A percentile compares a stretch with the other conserved stretches of the same genome.
Conservation (phyloP, 1,140 invertebrate genomes). For the Whitmania pigra region DNA sequence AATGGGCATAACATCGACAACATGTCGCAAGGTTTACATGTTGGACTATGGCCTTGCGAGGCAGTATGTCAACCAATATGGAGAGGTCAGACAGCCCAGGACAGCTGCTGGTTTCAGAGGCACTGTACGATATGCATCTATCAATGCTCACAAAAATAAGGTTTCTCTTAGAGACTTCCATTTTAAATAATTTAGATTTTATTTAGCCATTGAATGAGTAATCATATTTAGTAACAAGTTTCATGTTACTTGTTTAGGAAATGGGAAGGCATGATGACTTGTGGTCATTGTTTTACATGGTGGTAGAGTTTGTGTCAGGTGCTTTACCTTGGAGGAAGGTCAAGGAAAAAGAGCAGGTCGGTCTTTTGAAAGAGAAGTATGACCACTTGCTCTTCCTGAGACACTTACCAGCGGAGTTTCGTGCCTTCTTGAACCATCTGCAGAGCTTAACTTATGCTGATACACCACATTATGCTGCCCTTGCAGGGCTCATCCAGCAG, state of each 20-base stretch:
- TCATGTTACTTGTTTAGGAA: conserved; percentile 49
- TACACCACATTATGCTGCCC: conserved; percentile 68
- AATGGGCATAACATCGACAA: conserved; percentile 80
- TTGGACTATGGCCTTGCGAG: conserved; percentile 94
- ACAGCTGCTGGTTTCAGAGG: conserved; percentile 94
- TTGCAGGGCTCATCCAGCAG: conserved; percentile 40
- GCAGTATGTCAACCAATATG: conserved; percentile 88
- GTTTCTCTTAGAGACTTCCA: conserved; percentile 33
- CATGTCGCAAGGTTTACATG: conserved; percentile 88
- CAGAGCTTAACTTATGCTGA: conserved; percentile 75
- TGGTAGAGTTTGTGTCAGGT: conserved; percentile 96
- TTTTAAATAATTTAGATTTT: too few species aligned
- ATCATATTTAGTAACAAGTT: too few species aligned
- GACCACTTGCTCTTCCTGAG: conserved; percentile 84
- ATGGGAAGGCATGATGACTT: conserved; percentile 99
- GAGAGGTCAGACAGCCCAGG: conserved; percentile 84
- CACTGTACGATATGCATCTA: conserved; percentile 96
- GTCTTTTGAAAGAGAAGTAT: conserved; percentile 92
- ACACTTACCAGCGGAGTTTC: conserved; percentile 81
- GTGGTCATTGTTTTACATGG: conserved; percentile 98
- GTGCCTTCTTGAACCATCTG: conserved; percentile 81
- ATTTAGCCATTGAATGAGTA: too few species aligned
- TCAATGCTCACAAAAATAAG: conserved; percentile 98
- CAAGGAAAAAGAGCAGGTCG: conserved; percentile 56
- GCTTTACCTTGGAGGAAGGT: conserved; percentile 98